Evolutionary conservation across 2,797 vertebrate species (phyloP), one percentile per base, ranked within the genome.

Genomic region (Etheostoma perlongum): DNA sequence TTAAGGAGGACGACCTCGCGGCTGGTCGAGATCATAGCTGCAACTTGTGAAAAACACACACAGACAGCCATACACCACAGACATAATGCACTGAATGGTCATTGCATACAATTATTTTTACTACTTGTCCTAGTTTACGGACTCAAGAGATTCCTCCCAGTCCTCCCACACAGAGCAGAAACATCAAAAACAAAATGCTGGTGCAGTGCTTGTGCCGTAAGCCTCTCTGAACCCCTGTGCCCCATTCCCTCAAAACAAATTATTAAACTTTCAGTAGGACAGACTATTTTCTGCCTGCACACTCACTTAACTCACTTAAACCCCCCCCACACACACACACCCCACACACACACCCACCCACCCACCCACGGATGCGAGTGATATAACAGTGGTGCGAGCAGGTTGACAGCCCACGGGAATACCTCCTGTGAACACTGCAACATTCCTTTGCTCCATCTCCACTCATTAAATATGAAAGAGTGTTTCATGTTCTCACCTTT

Each of bases 401-500:
- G 76, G 51, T 76, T 81, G 85, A 83, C 81, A 83, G 84, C 86
- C 72, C 86, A 74, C 16, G 72, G 86, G 86, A 90, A 81, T 74
- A 83, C 78, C 80, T 88, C 74, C 79, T 86, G 82, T 65, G 77
- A 85, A 79, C 67, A 54, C 77, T 10, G 71, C 80, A 75, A 59
- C 83, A 74, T 85, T 74, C 70, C 84, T 85, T 54, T 67, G 76
- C 61, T 88, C 79, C 80, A 82, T 89, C 89, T 92, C 73, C 88
- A 75, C 80, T 92, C 91, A 92, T 92, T 92, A 92, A 92, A 88
- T 82, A 93, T 91, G 81, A 91, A 91, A 81, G 83, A 83, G 54
- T 67, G 81, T 92, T 90, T 90, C 88, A 88, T 89, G 86, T 86
- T 85, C 77, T 89, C 90, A 90, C 88, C 89, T 91, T 80, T 84